Evolutionary conservation across 2,888 invertebrate genomes (phyloP).

Genomic region (Rhagium mordax): DNA sequence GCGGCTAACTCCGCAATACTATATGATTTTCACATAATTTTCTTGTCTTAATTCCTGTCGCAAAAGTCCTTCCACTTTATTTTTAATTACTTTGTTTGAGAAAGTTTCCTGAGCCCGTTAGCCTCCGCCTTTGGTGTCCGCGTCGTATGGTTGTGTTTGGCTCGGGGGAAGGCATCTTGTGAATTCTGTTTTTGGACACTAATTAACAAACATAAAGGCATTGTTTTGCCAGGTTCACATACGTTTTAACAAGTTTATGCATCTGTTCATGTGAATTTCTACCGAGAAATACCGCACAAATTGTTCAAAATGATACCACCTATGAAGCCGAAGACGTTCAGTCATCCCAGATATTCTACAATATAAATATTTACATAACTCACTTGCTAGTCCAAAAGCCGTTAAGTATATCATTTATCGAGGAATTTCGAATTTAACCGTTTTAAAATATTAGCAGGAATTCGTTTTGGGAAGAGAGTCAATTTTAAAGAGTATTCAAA

Average conservation of each 20-base stretch:
- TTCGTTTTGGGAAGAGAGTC: background rate
- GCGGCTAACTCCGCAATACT: no score
- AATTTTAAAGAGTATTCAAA: no score
- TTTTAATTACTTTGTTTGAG: no score
- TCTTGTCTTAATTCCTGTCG: no score
- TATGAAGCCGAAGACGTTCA: slow-evolving; percentile 38
- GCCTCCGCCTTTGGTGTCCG: background rate
- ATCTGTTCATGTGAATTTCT: slow-evolving; percentile 56
- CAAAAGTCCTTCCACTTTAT: no score
- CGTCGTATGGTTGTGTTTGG: slow-evolving; percentile 1
- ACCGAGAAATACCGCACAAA: slow-evolving; percentile 51
- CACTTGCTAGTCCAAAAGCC: background rate
- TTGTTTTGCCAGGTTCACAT: slow-evolving; percentile 64
- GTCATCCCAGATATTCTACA: slow-evolving; percentile 32
- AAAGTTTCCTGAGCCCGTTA: background rate
- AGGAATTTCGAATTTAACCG: background rate
- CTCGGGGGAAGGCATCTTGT: slow-evolving; percentile 58
- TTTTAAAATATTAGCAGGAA: background rate
- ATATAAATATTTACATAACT: slow-evolving; percentile 25
- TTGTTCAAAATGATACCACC: slow-evolving; percentile 45
- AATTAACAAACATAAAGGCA: slow-evolving; percentile 68
- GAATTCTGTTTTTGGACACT: slow-evolving; percentile 66
- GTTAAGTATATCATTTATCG: background rate
- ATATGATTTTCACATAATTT: no score
- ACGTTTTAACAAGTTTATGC: slow-evolving; percentile 59